These are phyloP conservation scores for Aythya baeri DNA, from an alignment of 2,113 vertebrate genomes.

Conservation along the genomic window DNA sequence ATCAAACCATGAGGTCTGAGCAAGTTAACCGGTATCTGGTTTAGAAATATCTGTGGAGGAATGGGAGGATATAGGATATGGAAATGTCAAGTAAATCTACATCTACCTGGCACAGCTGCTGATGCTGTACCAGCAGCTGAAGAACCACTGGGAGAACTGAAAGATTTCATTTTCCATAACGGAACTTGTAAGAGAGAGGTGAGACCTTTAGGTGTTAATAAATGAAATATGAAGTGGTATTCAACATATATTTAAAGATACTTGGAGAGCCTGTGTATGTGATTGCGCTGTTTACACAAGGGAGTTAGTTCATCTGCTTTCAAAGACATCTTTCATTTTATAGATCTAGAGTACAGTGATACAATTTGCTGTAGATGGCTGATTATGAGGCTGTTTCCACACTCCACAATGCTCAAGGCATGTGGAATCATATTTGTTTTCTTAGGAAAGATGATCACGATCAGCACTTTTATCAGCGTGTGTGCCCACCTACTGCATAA, in stretches of 20 bases:
- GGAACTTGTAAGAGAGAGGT: not conserved
- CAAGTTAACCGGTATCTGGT: not conserved
- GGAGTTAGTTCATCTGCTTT: constrained; percentile 24
- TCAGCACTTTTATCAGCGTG: not conserved
- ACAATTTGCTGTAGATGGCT: constrained; percentile 5
- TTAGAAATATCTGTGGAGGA: not conserved
- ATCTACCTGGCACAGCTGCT: not conserved
- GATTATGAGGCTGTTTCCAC: constrained; percentile 16
- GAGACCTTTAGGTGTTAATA: not conserved
- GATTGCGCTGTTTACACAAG: not conserved
- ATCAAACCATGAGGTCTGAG: not conserved
- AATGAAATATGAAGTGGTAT: not conserved
- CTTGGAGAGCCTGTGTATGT: not conserved
- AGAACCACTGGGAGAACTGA: not conserved
- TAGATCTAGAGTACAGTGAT: not conserved
- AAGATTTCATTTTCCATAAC: not conserved
- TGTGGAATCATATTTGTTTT: constrained; percentile 38
- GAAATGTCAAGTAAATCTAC: not conserved
- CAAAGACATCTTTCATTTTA: not conserved
- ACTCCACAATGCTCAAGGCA: not conserved
- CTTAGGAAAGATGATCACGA: not conserved
- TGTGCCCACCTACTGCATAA: constrained; percentile 38
- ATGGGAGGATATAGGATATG: not conserved
- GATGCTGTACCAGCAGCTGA: not conserved
- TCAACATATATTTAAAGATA: constrained; percentile 1